Evolutionary conservation across 2,797 vertebrate species (phyloP), one percentile per base, ranked within the genome.

Genomic region (Ciconia nigra): DNA sequence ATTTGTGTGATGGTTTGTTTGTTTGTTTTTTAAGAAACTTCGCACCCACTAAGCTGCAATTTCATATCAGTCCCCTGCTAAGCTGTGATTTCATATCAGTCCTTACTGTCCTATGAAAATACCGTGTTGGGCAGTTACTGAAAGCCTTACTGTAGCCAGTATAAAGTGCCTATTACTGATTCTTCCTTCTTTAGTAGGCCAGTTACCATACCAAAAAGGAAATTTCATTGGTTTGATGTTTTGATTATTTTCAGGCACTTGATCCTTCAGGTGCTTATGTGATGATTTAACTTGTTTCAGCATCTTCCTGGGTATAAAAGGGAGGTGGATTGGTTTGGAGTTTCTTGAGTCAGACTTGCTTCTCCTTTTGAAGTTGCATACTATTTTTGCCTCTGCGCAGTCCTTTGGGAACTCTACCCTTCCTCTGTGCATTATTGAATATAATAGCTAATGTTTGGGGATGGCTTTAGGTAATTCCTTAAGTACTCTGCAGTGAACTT

Each of bases 391-490:
- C 49, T 91, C 90, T 77, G 14, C 12, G 2, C 12, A 51, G 67
- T 92, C 87, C 92, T 83, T 54, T 67, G 79, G 79, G 89, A 87
- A 15, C 82, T 46, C 26, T 39, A 2, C 69, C 18, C 71, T 72
- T 85, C 42, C 42, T 83, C 49, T 9, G 51, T 91, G 91, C 78
- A 54, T 87, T 74, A 92, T n/a, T 93, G 71, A 87, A 91, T 89
- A 57, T 74, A 85, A 81, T n/a, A 61, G 78, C 74, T 92, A 46
- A 85, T 91, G 92, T 91, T 80, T 91, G 91, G 91, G 95, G 87
- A 85, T 91, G 94, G 89, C 89, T 96, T 89, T 74, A 80, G 83
- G 94, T 92, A 89, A 96, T 93, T 93, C 89, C 81, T 44, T 73
- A 52, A 92, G 86, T 47, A 80, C 59, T 92, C 63, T 80, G 74